These are phyloP conservation scores for Oreortyx pictus DNA, from an alignment of 2,797 vertebrate genomes.

Conservation along the genomic window DNA sequence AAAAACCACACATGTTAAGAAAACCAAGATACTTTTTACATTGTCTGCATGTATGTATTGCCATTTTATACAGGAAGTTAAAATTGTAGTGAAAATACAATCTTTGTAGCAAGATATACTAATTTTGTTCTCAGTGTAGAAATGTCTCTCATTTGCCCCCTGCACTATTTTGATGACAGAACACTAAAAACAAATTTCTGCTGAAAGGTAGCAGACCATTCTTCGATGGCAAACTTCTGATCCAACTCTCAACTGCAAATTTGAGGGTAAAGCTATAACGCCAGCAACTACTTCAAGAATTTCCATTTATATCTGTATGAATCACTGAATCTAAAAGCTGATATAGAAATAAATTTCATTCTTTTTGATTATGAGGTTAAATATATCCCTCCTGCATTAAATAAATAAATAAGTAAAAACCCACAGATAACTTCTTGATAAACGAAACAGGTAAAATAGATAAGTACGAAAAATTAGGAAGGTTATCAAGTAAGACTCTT, in stretches of 20 bases:
- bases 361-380: neutral
- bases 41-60: neutral
- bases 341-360: neutral
- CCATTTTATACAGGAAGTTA: neutral
- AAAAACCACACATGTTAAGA: neutral
- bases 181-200: neutral
- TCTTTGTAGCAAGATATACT: neutral
- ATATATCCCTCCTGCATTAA: neutral
- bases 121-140: neutral
- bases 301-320: neutral
- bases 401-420: neutral
- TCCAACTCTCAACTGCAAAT: neutral
- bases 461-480: neutral
- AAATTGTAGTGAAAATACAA: neutral
- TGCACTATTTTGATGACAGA: neutral
- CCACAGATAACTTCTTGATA: neutral
- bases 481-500: neutral
- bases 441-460: neutral
- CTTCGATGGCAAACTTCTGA: rapidly evolving
- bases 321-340: neutral
- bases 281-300: neutral
- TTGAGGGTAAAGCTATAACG: neutral
- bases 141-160: neutral
- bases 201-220: neutral
- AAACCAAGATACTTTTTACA: neutral